Evolutionary conservation across 2,888 invertebrate genomes (phyloP), one percentile per base, ranked within the genome.

Genomic region (Coleophora flavipennella): DNA sequence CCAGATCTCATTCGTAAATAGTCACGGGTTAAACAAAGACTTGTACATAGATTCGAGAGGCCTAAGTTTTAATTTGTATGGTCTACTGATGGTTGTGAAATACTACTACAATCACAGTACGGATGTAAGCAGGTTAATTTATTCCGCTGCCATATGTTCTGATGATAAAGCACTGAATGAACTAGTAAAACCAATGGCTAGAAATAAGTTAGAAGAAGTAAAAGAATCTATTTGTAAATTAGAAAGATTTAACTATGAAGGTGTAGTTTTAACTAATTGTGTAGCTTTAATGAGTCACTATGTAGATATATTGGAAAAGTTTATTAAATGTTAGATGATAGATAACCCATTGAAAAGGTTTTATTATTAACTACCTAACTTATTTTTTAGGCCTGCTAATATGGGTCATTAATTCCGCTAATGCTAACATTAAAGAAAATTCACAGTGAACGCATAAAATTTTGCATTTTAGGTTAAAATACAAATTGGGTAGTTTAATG

Each of bases 41-140:
- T 81, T 93, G 67, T 90, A 89, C 58, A 86, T 92, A 36, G 87
- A 87, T 52, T 59, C 64, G 6, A 73, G 85, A 50, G 91, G 91
- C 13, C 65, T 89, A 38, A 92, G 91, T 56, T 92, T 91, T 60
- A 90, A 90, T 72, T 86, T 92, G 32, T 83, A 80, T 65, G 83
- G 83, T 33, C 54, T 84, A 35, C 57, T 84, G 29, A 71, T 81
- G 73, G 81, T 81, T 44, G 74, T 80, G 12, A 80, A 80, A 46
- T 79, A 79, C 54, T 84, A 67, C 43, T 81, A 84, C 53, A 66
- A 69, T 48, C 49, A 66, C 40, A 68, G 62, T 47, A 65, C 59
- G 36, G 74, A 83, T 70, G 70, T 84, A 0, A 77, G 78, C 56
- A 68, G 66, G 49, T 58, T 84, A 39, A 71, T 83, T 36, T 84